A percentile compares a stretch with the other conserved stretches of the same genome.
These are phyloP conservation scores for Tineola bisselliella DNA, from an alignment of 2,888 invertebrate species.

Conservation along the genomic window DNA sequence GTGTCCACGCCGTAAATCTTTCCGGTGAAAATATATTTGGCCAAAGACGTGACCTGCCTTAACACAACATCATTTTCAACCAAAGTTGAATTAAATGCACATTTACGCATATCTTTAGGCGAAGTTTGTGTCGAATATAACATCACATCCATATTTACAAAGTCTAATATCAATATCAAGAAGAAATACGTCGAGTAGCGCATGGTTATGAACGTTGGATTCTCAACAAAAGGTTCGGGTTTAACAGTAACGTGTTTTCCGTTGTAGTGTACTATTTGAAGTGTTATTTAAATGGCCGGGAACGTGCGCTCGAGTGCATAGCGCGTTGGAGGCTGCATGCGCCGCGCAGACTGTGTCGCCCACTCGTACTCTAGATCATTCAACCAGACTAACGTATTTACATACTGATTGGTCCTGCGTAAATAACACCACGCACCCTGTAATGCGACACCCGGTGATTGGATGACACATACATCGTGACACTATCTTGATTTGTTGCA, in stretches of 20 bases:
- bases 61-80: constrained; percentile 25
- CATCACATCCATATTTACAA: constrained; percentile 1
- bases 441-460: constrained; percentile 48
- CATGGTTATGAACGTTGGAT: not conserved
- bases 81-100: constrained; percentile 16
- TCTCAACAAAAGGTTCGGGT: not conserved
- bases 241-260: constrained; percentile 2
- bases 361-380: constrained; percentile 55
- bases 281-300: constrained; percentile 17
- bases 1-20: constrained; percentile 41
- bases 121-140: not conserved
- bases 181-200: not conserved
- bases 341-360: constrained; percentile 37
- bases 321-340: constrained; percentile 47
- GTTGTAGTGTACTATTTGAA: constrained; percentile 4
- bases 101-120: not conserved
- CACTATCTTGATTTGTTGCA: constrained; percentile 52
- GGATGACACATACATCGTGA: constrained; percentile 44
- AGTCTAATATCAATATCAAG: not conserved
- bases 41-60: constrained; percentile 34
- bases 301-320: constrained; percentile 55
- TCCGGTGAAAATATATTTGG: constrained; percentile 53
- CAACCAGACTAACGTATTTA: constrained; percentile 48
- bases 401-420: constrained; percentile 58
- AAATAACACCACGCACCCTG: constrained; percentile 47